phyloP scores from a whole-genome alignment of 1,140 invertebrate species.

The Euschistus heros region DNA sequence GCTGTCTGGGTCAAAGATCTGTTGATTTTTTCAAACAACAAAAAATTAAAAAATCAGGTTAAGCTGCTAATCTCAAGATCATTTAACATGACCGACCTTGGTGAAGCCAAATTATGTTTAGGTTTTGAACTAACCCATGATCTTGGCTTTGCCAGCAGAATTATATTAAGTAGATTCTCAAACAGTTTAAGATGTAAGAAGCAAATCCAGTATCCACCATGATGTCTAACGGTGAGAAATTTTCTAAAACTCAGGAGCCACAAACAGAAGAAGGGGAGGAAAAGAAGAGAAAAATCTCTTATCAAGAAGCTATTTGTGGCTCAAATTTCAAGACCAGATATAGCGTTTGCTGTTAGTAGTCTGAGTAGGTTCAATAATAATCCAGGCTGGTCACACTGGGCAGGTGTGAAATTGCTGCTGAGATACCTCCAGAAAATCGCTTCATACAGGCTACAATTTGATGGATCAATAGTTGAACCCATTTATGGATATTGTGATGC shows the following conservation, averaged over 20 bases:
- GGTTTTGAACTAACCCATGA: not conserved
- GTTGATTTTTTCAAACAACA: not conserved
- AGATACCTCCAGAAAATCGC: not conserved
- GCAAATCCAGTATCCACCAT: too few relatives aligned
- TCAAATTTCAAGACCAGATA: slow-evolving; percentile 1
- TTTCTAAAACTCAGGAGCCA: too few relatives aligned
- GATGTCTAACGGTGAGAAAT: too few relatives aligned
- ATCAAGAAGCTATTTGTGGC: too few relatives aligned
- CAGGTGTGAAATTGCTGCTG: not conserved
- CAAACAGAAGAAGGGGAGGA: too few relatives aligned
- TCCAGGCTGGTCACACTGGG: not conserved
- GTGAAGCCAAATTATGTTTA: not conserved
- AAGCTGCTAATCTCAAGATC: not conserved
- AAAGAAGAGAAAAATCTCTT: too few relatives aligned
- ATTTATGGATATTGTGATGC: not conserved
- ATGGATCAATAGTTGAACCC: too few relatives aligned
- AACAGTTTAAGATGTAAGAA: too few relatives aligned
- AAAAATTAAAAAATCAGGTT: not conserved
- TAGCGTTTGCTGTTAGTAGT: not conserved
- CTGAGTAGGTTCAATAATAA: not conserved
- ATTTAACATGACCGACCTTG: not conserved
- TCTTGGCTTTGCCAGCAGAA: too few relatives aligned
- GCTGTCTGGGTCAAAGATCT: not conserved
- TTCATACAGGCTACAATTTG: not conserved
- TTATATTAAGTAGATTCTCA: too few relatives aligned